These are phyloP conservation scores for Rhynchomys soricoides DNA, from an alignment of 2,113 vertebrate species.

Conservation along the genomic window DNA sequence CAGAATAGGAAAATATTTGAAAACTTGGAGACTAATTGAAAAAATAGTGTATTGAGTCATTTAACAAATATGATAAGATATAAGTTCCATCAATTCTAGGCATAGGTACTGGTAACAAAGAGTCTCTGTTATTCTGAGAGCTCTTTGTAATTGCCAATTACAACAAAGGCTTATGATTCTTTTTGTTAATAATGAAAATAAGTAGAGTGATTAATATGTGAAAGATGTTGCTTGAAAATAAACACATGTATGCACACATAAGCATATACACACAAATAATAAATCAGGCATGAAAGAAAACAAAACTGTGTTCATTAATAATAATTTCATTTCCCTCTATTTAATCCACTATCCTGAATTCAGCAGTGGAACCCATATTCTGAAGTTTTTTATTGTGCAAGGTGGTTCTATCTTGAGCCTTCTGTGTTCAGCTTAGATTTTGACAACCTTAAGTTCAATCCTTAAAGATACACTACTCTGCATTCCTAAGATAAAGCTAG, in stretches of 20 bases:
- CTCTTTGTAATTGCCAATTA: neutral
- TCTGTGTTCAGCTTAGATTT: neutral
- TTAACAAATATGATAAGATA: neutral
- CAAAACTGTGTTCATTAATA: neutral
- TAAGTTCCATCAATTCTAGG: neutral
- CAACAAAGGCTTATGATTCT: neutral
- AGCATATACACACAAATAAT: neutral
- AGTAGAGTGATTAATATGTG: neutral
- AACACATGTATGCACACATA: neutral
- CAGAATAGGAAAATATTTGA: neutral
- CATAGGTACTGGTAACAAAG: neutral
- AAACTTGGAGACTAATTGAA: neutral
- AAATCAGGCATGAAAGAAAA: neutral
- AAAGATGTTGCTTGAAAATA: slow-evolving; percentile 15
- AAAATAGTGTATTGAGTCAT: neutral
- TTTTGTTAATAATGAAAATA: slow-evolving; percentile 32
- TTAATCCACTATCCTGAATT: neutral
- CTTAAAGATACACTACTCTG: neutral
- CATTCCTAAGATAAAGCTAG: too few relatives aligned
- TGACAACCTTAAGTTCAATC: neutral
- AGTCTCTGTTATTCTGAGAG: neutral
- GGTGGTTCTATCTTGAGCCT: neutral
- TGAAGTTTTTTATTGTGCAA: neutral
- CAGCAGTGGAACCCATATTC: neutral
- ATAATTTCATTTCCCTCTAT: neutral